Evolutionary conservation across 2,888 invertebrate genomes (phyloP).

Genomic region (Pheosia tremula): DNA sequence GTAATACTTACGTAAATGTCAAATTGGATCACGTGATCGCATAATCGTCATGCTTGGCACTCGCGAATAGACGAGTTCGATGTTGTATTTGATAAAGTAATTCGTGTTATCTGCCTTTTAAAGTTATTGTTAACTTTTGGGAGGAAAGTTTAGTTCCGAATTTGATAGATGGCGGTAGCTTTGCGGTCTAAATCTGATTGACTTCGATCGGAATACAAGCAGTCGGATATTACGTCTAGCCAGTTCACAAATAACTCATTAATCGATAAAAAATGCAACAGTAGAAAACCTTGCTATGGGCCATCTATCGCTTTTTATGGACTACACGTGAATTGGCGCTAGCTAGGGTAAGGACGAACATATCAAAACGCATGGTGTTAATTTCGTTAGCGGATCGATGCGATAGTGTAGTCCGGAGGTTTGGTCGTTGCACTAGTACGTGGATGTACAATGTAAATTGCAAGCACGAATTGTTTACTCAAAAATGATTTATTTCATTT

Average conservation of each 20-base stretch:
- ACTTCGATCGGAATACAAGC: background rate
- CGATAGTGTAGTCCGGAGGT: constrained; percentile 68
- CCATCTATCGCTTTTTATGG: background rate
- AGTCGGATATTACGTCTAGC: too few relatives aligned
- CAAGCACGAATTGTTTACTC: constrained; percentile 12
- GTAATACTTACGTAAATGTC: background rate
- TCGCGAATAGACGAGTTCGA: background rate
- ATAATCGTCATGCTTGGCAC: background rate
- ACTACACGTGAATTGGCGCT: constrained; percentile 21
- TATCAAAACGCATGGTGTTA: constrained; percentile 56
- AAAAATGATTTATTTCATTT: background rate
- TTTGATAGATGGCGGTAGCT: background rate
- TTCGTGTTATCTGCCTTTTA: background rate
- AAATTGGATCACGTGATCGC: background rate
- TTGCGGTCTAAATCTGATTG: background rate
- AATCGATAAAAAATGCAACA: background rate
- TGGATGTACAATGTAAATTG: constrained; percentile 9
- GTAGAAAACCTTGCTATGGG: background rate
- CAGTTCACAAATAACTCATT: background rate
- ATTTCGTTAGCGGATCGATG: constrained; percentile 52
- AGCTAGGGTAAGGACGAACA: constrained; percentile 62
- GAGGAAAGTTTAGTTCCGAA: background rate
- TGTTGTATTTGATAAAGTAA: background rate
- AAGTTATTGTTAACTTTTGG: background rate
- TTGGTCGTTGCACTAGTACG: constrained; percentile 33